Evolutionary conservation across 1,140 invertebrate species (phyloP).

Genomic region (Oncopodura yosiiana): DNA sequence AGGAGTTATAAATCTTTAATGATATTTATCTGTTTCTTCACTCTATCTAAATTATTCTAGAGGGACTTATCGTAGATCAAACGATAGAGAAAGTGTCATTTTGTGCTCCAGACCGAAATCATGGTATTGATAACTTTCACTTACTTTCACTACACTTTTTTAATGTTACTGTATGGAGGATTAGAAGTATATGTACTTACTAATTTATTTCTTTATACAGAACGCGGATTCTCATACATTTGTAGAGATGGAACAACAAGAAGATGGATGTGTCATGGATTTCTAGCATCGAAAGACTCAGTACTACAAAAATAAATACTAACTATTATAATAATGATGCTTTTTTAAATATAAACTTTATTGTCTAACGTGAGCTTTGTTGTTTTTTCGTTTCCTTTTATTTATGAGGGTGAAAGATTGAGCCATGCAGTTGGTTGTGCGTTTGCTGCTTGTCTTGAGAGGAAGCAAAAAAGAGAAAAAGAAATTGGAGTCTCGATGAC

Average conservation of each 20-base stretch:
- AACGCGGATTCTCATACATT: conserved; percentile 92
- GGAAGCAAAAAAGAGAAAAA: conserved; percentile 94
- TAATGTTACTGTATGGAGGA: no score
- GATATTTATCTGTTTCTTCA: background rate
- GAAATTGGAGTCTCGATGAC: conserved; percentile 89
- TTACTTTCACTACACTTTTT: no score
- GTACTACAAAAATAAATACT: conserved; percentile 42
- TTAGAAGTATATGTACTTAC: no score
- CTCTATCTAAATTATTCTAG: conserved; percentile 12
- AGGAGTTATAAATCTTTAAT: background rate
- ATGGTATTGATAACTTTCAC: no score
- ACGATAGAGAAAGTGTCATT: conserved; percentile 99
- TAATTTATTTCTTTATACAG: no score
- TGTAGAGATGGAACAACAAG: conserved; percentile 71
- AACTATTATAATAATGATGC: background rate
- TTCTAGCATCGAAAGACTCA: conserved; percentile 88
- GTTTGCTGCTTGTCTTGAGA: conserved; percentile 93
- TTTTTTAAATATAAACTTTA: background rate
- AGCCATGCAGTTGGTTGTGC: conserved; percentile 99
- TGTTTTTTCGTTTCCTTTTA: conserved; percentile 1
- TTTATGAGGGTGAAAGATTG: conserved; percentile 75
- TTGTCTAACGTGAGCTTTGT: background rate
- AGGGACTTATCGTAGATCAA: conserved; percentile 96
- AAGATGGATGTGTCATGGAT: conserved; percentile 99
- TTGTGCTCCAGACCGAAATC: conserved; percentile 96